Conservation (phyloP, 2,113 vertebrate genomes). For the Craseonycteris thonglongyai region DNA sequence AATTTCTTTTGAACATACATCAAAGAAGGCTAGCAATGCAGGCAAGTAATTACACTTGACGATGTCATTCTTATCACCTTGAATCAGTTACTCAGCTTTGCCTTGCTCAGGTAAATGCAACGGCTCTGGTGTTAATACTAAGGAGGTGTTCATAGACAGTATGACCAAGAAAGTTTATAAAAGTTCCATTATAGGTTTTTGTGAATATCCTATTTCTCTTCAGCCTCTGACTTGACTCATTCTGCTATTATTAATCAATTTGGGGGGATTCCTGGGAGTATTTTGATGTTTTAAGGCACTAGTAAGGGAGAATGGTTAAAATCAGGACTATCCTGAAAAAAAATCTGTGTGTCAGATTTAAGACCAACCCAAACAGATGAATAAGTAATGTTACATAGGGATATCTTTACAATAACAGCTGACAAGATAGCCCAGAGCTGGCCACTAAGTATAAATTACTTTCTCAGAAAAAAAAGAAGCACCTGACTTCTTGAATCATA, state of each 20-base stretch:
- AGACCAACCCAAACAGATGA: not conserved
- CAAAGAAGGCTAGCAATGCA: conserved; percentile 31
- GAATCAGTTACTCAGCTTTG: conserved; percentile 40
- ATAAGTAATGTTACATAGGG: not conserved
- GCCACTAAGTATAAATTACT: not conserved
- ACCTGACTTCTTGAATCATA: not conserved
- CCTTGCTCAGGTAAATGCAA: not conserved
- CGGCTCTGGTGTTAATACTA: not conserved
- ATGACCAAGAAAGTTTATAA: not conserved
- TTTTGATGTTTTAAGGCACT: not conserved
- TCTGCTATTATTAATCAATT: not conserved
- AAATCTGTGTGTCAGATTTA: not conserved
- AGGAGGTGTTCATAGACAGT: not conserved
- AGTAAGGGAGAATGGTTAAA: not conserved
- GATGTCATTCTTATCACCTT: conserved; percentile 30
- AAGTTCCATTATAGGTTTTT: not conserved
- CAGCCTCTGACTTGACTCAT: not conserved
- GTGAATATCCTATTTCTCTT: not conserved
- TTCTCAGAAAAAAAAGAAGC: not conserved
- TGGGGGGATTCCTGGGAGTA: not conserved
- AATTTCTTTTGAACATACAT: conserved; percentile 61
- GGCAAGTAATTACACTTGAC: conserved; percentile 20
- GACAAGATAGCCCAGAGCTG: not conserved
- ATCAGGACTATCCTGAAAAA: not conserved
- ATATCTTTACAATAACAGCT: not conserved